Evolutionary conservation across 2,797 vertebrate species (phyloP), one percentile per base, ranked within the genome.

Genomic region (Gadopsis marmoratus): DNA sequence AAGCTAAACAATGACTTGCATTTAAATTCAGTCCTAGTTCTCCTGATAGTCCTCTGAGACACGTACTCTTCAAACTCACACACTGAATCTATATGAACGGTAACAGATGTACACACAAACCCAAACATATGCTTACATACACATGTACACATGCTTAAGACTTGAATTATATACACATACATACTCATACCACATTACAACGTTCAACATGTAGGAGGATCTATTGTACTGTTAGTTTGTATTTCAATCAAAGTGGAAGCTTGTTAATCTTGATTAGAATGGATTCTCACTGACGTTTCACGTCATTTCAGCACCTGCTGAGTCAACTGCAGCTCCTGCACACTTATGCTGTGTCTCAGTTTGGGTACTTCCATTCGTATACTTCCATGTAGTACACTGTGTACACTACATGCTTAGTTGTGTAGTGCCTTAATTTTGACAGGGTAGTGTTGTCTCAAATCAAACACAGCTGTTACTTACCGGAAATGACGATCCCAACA

Each of bases 11-110:
- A 61, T 79, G 72, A 81, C 45, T 71, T 60, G 41, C 85, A 88
- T 89, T 85, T 78, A 76, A 56, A 90, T 90, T 79, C 83, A 86
- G 54, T 26, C 23, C 31, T 1, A 0, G 73, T 50, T 41, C 74
- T 74, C 5, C 55, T 48, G 62, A 68, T 83, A 71, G 47, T 79
- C 76, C 70, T 69, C 80, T 8, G 68, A 73, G 75, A 81, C 54
- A 60, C 69, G 31, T 65, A 66, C 69, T 48, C 51, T 23, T 64
- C 53, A 71, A 33, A 74, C 51, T 11, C 53, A 69, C 68, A 50
- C 51, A 56, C 35, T 10, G 4, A 79, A 55, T 66, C 54, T 39
- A 48, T 70, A 70, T 66, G 50, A 67, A 70, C 1, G 58, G n/a
- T 62, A 62, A 58, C 13, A 2, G 33, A 35, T 29, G 35, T 16